Evolutionary conservation across 1,140 invertebrate genomes (phyloP).

Genomic region (Pogonomyrmex californicus): DNA sequence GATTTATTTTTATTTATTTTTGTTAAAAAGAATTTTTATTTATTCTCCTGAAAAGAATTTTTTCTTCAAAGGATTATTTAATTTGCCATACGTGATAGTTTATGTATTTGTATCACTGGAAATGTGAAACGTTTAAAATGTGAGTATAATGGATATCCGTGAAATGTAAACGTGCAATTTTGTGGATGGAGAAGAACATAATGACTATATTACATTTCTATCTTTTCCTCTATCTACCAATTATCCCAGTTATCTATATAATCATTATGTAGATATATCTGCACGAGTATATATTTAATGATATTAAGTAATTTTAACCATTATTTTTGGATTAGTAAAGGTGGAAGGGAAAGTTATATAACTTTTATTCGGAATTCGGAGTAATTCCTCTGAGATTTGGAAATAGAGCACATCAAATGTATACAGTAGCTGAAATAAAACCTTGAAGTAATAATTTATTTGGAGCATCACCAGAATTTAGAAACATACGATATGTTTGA

Average conservation of each 20-base stretch:
- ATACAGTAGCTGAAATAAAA: neutral
- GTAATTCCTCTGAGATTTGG: neutral
- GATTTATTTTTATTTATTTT: neutral
- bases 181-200: slow-evolving; percentile 60
- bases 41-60: neutral
- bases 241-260: slow-evolving; percentile 41
- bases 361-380: slow-evolving; percentile 2
- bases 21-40: too few species aligned
- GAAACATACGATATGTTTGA: neutral
- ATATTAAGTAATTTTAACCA: neutral
- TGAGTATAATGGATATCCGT: slow-evolving; percentile 23
- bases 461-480: neutral
- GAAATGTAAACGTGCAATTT: slow-evolving; percentile 59
- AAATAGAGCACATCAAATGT: slow-evolving; percentile 16
- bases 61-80: neutral
- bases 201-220: slow-evolving; percentile 50
- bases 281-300: slow-evolving; percentile 8
- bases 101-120: neutral
- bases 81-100: neutral
- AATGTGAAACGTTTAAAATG: slow-evolving; percentile 17
- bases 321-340: slow-evolving; percentile 11
- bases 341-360: neutral
- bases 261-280: slow-evolving; percentile 23
- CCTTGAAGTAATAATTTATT: neutral
- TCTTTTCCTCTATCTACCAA: slow-evolving; percentile 46